A percentile compares a stretch with the other conserved stretches of the same genome.
Conservation (phyloP, 2,797 vertebrate species). For the Hapalemur alaotrensis region DNA sequence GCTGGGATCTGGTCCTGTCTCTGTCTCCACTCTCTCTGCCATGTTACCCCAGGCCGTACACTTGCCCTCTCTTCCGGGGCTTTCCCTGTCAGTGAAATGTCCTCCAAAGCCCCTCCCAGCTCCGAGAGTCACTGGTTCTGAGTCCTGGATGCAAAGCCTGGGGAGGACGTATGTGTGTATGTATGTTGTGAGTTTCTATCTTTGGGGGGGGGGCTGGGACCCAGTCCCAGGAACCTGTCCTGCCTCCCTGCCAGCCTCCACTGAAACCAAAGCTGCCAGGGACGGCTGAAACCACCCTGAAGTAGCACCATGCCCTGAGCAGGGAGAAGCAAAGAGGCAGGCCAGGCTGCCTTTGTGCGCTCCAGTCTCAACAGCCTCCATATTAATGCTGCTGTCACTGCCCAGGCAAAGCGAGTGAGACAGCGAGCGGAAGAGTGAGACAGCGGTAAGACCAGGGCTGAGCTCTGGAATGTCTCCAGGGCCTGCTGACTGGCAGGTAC, state of each 20-base stretch:
- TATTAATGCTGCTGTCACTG: background rate
- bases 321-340: background rate
- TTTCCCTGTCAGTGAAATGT: background rate
- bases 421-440: background rate
- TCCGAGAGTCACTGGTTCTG: background rate
- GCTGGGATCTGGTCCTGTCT: background rate
- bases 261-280: background rate
- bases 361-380: background rate
- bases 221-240: background rate
- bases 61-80: background rate
- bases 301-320: background rate
- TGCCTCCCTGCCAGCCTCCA: background rate
- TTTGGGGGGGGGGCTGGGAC: background rate
- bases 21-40: background rate
- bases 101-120: background rate
- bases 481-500: background rate
- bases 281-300: background rate
- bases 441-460: background rate
- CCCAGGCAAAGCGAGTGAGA: background rate
- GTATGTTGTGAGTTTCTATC: background rate
- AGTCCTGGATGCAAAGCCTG: background rate
- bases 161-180: background rate
- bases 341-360: background rate
- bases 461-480: background rate
- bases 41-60: background rate